Conservation (phyloP, 2,888 invertebrate genomes). For the Trichogramma dendrolimi region DNA sequence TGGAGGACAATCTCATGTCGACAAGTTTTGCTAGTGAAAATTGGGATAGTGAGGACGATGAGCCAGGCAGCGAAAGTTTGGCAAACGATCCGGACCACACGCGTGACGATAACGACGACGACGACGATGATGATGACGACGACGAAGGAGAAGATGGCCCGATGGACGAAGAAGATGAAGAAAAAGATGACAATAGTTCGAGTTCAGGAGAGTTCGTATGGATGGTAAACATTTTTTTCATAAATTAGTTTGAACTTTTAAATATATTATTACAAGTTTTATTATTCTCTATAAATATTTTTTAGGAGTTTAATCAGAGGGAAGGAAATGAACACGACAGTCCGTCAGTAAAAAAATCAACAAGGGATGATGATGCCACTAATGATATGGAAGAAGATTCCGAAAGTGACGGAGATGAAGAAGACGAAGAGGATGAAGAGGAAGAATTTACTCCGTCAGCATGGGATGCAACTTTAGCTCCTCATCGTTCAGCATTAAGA, state of each 20-base stretch:
- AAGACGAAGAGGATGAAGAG: conserved; percentile 65
- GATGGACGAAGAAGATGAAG: conserved; percentile 51
- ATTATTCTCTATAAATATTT: background rate
- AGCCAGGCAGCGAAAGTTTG: conserved; percentile 11
- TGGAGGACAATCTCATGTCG: conserved; percentile 49
- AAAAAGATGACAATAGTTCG: conserved; percentile 61
- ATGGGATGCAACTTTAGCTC: conserved; percentile 75
- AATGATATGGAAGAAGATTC: conserved; percentile 14
- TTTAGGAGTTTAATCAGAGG: conserved; percentile 8
- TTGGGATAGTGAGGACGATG: conserved; percentile 21
- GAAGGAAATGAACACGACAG: conserved; percentile 50
- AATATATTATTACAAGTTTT: background rate
- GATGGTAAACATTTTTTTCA: conserved; percentile 58
- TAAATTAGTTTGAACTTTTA: background rate
- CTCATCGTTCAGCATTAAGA: conserved; percentile 69
- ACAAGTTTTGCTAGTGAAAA: conserved; percentile 51
- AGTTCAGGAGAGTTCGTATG: conserved; percentile 77
- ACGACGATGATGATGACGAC: conserved; percentile 50
- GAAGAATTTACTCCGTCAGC: conserved; percentile 73
- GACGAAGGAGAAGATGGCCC: conserved; percentile 54
- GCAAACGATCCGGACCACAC: conserved; percentile 33
- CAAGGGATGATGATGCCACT: conserved; percentile 14
- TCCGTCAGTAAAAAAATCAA: background rate
- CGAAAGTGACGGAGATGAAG: conserved; percentile 48
- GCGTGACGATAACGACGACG: conserved; percentile 44